These are phyloP conservation scores for Phylloscopus collybita DNA, from an alignment of 2,797 vertebrate genomes.

Conservation along the genomic window DNA sequence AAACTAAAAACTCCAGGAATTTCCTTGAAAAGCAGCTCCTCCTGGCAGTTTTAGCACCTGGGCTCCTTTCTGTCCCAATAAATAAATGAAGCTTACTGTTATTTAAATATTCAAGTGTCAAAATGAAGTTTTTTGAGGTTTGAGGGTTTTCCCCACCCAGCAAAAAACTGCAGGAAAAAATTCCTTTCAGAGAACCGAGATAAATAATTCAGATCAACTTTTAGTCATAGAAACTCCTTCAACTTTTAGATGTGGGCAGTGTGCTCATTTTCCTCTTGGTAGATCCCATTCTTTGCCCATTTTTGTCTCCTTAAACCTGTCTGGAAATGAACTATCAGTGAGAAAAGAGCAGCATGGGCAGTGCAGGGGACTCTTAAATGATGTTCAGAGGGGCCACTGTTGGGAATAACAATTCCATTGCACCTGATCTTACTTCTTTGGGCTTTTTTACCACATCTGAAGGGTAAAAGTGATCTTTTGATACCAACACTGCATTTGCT, in stretches of 20 bases:
- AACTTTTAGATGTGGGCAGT: background rate
- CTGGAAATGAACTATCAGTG: background rate
- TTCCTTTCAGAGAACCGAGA: background rate
- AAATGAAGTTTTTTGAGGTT: background rate
- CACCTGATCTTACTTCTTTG: background rate
- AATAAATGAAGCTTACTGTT: background rate
- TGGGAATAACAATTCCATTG: rapidly evolving
- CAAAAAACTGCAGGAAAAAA: background rate
- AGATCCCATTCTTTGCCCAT: background rate
- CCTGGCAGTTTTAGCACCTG: background rate
- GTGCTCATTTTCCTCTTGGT: background rate
- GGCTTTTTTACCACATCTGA: background rate
- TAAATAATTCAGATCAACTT: background rate
- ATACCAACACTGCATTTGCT: background rate
- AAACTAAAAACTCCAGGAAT: background rate
- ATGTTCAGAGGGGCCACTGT: background rate
- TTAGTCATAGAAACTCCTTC: background rate
- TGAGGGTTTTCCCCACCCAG: rapidly evolving
- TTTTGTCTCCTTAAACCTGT: background rate
- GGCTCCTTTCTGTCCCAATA: background rate
- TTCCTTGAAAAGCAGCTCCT: background rate
- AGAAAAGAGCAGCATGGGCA: background rate
- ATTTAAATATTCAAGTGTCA: background rate
- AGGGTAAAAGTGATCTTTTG: background rate
- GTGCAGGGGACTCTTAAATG: background rate